Evolutionary conservation across 2,113 vertebrate species (phyloP).

Genomic region (Heptranchias perlo): DNA sequence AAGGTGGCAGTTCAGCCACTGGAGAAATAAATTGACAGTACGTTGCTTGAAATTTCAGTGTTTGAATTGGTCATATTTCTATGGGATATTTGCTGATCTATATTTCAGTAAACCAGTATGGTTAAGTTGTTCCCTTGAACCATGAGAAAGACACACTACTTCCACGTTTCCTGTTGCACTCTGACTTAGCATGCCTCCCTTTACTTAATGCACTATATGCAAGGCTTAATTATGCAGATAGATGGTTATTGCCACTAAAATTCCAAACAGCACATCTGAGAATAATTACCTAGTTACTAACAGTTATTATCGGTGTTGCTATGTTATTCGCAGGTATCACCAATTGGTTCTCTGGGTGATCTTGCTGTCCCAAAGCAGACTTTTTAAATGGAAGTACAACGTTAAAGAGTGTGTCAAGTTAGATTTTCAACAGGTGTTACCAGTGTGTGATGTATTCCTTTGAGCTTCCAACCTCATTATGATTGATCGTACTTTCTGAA

Average conservation of each 20-base stretch:
- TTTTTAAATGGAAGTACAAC: background rate
- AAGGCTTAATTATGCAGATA: constrained; percentile 1
- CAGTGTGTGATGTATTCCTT: background rate
- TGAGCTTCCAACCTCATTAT: constrained; percentile 17
- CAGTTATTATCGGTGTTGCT: background rate
- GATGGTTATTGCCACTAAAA: background rate
- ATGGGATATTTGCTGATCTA: background rate
- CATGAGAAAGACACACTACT: background rate
- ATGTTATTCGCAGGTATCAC: background rate
- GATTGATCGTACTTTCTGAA: background rate
- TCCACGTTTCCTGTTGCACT: background rate
- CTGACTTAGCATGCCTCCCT: background rate
- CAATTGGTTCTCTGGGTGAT: background rate
- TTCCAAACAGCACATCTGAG: background rate
- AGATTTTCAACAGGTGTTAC: constrained; percentile 17
- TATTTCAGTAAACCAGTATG: background rate
- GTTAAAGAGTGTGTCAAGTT: background rate
- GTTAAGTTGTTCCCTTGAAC: background rate
- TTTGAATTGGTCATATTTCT: background rate
- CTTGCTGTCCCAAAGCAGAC: background rate
- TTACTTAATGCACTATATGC: background rate
- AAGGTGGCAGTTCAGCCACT: background rate
- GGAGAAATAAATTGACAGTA: background rate
- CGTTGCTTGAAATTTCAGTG: background rate
- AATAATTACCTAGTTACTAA: constrained; percentile 11